These are phyloP conservation scores for Dicranocentrus wangi DNA, from an alignment of 2,888 invertebrate genomes.

Conservation along the genomic window DNA sequence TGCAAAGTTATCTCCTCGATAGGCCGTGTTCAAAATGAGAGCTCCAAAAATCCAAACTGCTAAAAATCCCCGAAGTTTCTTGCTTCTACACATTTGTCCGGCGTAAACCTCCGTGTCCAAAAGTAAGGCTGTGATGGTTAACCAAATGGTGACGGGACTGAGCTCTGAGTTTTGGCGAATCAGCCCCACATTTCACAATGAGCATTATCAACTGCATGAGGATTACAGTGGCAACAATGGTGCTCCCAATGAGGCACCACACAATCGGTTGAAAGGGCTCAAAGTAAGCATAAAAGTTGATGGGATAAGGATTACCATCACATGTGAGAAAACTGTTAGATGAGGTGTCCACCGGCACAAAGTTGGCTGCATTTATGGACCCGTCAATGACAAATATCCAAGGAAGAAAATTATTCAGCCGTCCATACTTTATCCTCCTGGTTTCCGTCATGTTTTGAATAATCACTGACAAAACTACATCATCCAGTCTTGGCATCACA, in stretches of 20 bases:
- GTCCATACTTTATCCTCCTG: no score
- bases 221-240: background rate
- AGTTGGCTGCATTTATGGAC: no score
- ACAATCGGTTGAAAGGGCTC: background rate
- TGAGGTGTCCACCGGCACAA: no score
- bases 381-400: no score
- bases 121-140: background rate
- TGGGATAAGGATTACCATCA: background rate
- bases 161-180: background rate
- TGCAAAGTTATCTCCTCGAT: constrained; percentile 12
- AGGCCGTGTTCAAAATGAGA: background rate
- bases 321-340: background rate
- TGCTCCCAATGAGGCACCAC: no score
- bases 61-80: background rate
- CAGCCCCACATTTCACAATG: background rate
- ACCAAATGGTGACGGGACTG: background rate
- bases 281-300: background rate
- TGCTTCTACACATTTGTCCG: background rate
- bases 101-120: constrained; percentile 13
- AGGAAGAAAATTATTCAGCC: no score
- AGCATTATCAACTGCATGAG: background rate
- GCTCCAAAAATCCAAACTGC: background rate
- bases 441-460: no score
- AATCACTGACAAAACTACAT: no score
- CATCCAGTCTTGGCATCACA: no score